These are phyloP conservation scores for Dinoponera quadriceps DNA, from an alignment of 1,140 invertebrate genomes.

Conservation along the genomic window DNA sequence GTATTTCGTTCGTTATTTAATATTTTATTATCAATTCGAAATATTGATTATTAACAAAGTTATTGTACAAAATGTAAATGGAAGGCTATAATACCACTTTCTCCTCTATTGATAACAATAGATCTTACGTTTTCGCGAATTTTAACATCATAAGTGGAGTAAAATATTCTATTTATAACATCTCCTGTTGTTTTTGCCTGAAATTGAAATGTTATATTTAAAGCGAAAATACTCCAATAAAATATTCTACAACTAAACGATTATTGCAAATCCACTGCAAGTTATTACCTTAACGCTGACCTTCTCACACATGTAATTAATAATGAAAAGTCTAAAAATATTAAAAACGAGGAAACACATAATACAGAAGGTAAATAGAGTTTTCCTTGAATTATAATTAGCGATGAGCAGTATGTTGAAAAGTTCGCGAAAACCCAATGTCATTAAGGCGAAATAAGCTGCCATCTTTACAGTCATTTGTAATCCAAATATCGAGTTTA, in stretches of 20 bases:
- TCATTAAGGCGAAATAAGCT: not conserved
- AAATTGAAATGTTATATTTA: not conserved
- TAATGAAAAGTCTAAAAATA: not conserved
- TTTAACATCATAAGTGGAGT: not conserved
- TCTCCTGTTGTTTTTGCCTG: conserved; percentile 20
- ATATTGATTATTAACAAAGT: too few relatives aligned
- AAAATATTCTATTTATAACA: conserved; percentile 11
- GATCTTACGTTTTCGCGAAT: conserved; percentile 5
- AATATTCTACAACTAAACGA: not conserved
- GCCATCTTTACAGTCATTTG: conserved; percentile 20
- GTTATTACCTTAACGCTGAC: not conserved
- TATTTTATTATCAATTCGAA: too few relatives aligned
- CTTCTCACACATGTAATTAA: conserved; percentile 12
- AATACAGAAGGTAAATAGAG: not conserved
- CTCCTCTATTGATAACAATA: not conserved
- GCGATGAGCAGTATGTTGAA: not conserved
- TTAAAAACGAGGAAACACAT: not conserved
- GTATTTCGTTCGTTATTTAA: too few relatives aligned
- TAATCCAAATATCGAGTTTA: conserved; percentile 19
- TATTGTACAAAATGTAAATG: too few relatives aligned
- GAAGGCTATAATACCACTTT: too few relatives aligned
- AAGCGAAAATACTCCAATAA: too few relatives aligned
- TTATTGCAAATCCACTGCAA: not conserved
- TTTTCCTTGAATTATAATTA: not conserved
- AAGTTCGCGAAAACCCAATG: not conserved